A percentile compares a stretch with the other conserved stretches of the same genome.
Evolutionary conservation across 2,797 vertebrate species (phyloP).

Genomic region (Lacerta agilis): DNA sequence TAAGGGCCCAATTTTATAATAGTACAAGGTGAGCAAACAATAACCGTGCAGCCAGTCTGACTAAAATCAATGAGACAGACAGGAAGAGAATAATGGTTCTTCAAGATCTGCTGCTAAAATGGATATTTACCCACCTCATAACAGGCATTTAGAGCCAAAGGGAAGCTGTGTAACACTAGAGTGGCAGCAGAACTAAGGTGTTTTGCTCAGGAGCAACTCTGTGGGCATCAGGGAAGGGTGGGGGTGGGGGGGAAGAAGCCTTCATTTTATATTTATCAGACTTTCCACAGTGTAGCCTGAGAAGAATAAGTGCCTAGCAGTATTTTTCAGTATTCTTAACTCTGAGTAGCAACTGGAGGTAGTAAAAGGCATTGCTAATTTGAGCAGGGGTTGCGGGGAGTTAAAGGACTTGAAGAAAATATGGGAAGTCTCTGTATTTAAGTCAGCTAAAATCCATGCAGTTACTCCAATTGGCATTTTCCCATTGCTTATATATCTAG

Average conservation of each 20-base stretch:
- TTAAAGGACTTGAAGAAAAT: no score
- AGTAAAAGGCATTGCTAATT: not conserved
- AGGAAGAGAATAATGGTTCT: not conserved
- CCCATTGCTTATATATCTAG: not conserved
- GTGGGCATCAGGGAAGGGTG: not conserved
- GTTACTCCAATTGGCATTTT: not conserved
- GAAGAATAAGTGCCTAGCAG: not conserved
- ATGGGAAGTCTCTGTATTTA: not conserved
- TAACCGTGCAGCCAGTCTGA: conserved; percentile 14
- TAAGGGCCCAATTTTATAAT: conserved; percentile 26
- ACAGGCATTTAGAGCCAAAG: not conserved
- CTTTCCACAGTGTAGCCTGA: not conserved
- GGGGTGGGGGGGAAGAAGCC: not conserved
- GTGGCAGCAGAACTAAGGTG: not conserved
- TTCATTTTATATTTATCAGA: not conserved
- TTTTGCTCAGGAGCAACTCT: not conserved
- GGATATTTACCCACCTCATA: not conserved
- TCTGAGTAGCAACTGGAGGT: not conserved
- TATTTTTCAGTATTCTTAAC: not conserved
- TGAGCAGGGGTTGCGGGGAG: not conserved
- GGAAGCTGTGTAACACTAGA: not conserved
- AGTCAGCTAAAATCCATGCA: not conserved
- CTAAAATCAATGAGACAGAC: conserved; percentile 32
- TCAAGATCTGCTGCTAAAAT: not conserved
- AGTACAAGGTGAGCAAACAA: conserved; percentile 21